These are phyloP conservation scores for human DNA, from an alignment of 2,113 vertebrate species.

Conservation along the genomic window DNA sequence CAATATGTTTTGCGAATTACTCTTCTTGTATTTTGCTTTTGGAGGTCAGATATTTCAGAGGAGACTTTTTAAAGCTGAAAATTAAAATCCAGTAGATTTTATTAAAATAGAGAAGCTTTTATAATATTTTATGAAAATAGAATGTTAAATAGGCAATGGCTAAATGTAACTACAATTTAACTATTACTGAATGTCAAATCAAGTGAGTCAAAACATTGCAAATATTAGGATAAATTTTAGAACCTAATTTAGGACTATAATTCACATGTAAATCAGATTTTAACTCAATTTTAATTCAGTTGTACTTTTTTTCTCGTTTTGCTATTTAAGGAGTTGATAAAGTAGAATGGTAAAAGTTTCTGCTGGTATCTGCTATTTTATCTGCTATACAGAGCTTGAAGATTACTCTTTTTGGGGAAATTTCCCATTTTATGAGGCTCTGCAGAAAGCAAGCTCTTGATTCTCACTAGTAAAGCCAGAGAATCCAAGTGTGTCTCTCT, in stretches of 20 bases:
- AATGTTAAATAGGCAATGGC: not conserved
- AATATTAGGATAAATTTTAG: not conserved
- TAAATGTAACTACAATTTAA: not conserved
- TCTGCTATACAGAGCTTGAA: not conserved
- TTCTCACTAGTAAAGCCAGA: not conserved
- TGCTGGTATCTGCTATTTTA: not conserved
- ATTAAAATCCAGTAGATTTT: not conserved
- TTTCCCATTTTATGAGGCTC: not conserved
- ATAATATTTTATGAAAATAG: not conserved
- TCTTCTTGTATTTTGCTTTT: slow-evolving; percentile 38
- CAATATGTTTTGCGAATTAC: slow-evolving; percentile 37
- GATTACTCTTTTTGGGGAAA: not conserved
- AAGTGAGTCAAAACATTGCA: not conserved
- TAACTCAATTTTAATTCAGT: not conserved
- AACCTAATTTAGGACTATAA: not conserved
- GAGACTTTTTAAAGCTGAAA: slow-evolving; percentile 51
- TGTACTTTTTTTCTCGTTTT: not conserved
- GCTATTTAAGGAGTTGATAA: not conserved
- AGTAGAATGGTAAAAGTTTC: not conserved
- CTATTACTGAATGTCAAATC: not conserved
- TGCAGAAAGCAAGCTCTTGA: not conserved
- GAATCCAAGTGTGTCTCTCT: not conserved
- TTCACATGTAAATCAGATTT: not conserved
- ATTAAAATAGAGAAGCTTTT: not conserved
- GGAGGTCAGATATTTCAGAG: slow-evolving; percentile 52